These are phyloP conservation scores for Dendrocopos noguchii DNA, from an alignment of 2,113 vertebrate genomes.

Conservation along the genomic window DNA sequence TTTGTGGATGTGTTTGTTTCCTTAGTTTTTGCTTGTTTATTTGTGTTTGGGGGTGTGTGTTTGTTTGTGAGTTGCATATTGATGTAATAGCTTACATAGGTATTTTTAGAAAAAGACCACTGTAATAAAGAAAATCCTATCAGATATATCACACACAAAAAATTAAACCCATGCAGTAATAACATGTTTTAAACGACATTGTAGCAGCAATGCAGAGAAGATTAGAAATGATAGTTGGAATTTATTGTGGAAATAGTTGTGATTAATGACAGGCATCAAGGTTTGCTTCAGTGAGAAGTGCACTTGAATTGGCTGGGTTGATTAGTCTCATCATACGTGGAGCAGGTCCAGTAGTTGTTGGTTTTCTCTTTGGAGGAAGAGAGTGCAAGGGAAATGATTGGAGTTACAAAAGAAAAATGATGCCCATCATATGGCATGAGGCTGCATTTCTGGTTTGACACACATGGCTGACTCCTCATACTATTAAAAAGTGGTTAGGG, in stretches of 20 bases:
- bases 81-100: background rate
- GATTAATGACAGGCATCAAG: background rate
- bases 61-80: background rate
- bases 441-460: background rate
- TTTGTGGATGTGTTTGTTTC: too few relatives aligned
- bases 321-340: background rate
- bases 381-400: background rate
- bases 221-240: background rate
- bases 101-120: too few relatives aligned
- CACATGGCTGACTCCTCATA: background rate
- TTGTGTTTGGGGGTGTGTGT: rapidly evolving
- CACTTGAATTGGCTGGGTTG: background rate
- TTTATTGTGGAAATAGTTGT: background rate
- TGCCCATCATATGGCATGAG: background rate
- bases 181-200: background rate
- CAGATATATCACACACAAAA: background rate
- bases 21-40: background rate
- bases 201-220: background rate
- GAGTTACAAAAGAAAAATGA: background rate
- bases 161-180: background rate
- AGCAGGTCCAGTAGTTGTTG: background rate
- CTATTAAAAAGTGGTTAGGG: background rate
- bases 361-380: background rate
- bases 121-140: too few relatives aligned
- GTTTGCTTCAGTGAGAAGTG: background rate